phyloP scores from a whole-genome alignment of 2,113 vertebrate species.

The Eulemur rufifrons region DNA sequence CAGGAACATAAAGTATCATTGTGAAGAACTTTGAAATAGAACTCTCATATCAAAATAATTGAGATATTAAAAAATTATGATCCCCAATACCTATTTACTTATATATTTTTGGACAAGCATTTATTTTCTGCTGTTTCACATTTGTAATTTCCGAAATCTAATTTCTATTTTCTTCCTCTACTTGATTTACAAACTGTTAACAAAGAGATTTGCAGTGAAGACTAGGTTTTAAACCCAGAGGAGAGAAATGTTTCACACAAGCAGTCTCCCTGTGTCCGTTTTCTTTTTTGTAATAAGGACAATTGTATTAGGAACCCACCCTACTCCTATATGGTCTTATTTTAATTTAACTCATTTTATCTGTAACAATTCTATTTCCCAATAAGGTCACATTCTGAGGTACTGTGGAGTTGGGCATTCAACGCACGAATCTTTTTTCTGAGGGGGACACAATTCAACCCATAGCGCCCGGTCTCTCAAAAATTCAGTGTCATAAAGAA shows the following conservation, averaged over 20 bases:
- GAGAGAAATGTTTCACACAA: background rate
- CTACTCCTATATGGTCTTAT: too few relatives aligned
- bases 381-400: background rate
- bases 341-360: too few relatives aligned
- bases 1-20: background rate
- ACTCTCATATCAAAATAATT: background rate
- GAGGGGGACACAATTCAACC: background rate
- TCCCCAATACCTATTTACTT: background rate
- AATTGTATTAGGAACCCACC: too few relatives aligned
- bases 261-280: background rate
- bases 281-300: background rate
- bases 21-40: constrained; percentile 11
- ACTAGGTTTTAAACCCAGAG: background rate
- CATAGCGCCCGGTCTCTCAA: background rate
- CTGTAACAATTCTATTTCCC: background rate
- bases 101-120: background rate
- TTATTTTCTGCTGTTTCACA: background rate
- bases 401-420: background rate
- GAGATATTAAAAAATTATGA: background rate
- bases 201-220: background rate
- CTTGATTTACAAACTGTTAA: background rate
- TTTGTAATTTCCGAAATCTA: too few relatives aligned
- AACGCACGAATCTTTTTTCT: background rate
- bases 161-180: too few relatives aligned
- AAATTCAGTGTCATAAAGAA: background rate